Evolutionary conservation across 2,113 vertebrate species (phyloP), one percentile per base, ranked within the genome.

Genomic region (Hydrochoerus hydrochaeris): DNA sequence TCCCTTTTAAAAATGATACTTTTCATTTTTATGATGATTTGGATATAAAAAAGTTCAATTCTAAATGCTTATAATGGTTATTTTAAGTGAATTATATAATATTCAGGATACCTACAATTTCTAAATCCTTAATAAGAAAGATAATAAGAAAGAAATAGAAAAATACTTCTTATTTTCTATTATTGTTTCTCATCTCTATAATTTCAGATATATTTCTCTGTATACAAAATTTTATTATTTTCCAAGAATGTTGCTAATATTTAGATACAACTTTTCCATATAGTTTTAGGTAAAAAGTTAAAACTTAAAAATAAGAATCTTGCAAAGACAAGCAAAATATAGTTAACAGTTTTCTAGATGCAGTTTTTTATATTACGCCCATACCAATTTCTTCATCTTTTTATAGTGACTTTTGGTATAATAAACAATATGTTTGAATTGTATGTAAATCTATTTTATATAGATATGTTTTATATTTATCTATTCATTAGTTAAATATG

Each of bases 201-300:
- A 54, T 46, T 85, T 84, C n/a, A 88, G 52, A 81, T 5, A n/a
- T 5, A 82, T 20, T 20, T 46, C 1, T 81, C 8, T 69, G 7
- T 2, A 85, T 88, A 2, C 85, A 88, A 96, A 92, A 82, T 95
- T 26, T 69, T 80, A 58, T 30, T 60, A 13, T 1, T 54, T 28
- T 65, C 28, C 75, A 73, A 26, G 38, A 86, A 63, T 58, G 41
- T 0, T 81, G 28, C 19, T 75, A 46, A 10, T 91, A 26, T 69
- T 62, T 86, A 88, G 16, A 38, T 54, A 67, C 17, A 88, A 71
- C 4, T 54, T 20, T 71, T 69, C 73, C 3, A n/a, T 16, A 20
- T n/a, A 77, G 7, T 78, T 78, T 91, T 86, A 71, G 13, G 41
- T 85, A 35, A 89, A 95, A n/a, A 4, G 78, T 71, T 94, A 83